Evolutionary conservation across 1,140 invertebrate genomes (phyloP).

Genomic region (Trichogramma pretiosum): DNA sequence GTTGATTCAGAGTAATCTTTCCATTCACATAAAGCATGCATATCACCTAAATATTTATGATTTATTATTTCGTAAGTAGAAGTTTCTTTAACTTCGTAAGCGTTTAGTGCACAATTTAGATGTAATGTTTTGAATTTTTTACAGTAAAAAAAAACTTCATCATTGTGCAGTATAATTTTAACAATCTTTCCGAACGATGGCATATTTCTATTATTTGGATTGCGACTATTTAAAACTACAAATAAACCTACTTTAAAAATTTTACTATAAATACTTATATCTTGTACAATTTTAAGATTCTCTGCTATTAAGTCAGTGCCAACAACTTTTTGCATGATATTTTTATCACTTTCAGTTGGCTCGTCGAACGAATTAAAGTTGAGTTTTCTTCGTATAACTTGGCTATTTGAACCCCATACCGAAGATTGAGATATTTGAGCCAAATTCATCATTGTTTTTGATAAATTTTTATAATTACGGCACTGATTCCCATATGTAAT

Average conservation of each 20-base stretch:
- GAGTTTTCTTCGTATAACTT: too few species aligned
- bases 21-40: too few species aligned
- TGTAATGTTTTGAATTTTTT: neutral
- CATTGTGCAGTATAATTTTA: neutral
- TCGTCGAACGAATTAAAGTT: too few species aligned
- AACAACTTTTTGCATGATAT: too few species aligned
- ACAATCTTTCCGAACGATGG: constrained; percentile 1
- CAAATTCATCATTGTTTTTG: neutral
- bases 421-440: neutral
- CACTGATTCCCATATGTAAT: neutral
- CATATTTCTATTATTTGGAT: neutral
- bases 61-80: neutral
- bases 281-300: too few species aligned
- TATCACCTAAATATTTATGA: too few species aligned
- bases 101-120: neutral
- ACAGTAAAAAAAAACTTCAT: neutral
- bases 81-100: neutral
- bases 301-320: too few species aligned
- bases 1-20: too few species aligned
- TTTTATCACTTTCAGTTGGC: too few species aligned
- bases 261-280: too few species aligned
- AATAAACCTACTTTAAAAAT: neutral
- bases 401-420: too few species aligned
- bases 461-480: constrained; percentile 1
- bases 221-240: neutral